Evolutionary conservation across 92 coral and sea anemone genomes (phyloP).

Genomic region (Parazoanthus darwini): DNA sequence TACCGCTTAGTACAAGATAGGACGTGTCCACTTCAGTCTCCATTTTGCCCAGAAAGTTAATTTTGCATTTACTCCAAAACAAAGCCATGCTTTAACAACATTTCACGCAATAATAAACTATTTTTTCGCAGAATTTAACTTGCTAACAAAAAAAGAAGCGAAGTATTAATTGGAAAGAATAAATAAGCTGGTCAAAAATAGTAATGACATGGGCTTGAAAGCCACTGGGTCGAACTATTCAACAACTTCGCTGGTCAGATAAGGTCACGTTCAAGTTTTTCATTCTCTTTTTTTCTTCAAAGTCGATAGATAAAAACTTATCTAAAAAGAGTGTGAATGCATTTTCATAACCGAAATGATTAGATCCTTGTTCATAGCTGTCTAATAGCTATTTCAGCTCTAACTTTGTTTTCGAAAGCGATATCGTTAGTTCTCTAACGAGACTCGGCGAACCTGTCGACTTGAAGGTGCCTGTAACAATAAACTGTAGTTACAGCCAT

Average conservation of each 20-base stretch:
- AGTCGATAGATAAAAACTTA: not conserved
- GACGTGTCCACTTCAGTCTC: not conserved
- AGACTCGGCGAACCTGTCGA: not conserved
- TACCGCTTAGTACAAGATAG: not conserved
- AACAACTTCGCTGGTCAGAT: not conserved
- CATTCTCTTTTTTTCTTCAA: not conserved
- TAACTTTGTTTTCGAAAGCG: not conserved
- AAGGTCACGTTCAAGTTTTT: not conserved
- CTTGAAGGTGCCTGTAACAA: conserved; percentile 8
- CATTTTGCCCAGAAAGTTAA: not conserved
- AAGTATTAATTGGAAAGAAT: not conserved
- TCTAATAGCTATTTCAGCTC: not conserved
- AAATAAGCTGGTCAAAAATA: not conserved
- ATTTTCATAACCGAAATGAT: not conserved
- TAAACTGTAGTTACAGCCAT: not conserved
- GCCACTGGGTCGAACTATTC: not conserved
- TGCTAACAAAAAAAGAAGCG: not conserved
- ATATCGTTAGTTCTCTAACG: not conserved
- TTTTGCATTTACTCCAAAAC: not conserved
- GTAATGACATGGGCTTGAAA: not conserved
- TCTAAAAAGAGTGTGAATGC: not conserved
- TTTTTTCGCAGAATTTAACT: not conserved
- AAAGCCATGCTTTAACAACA: not conserved
- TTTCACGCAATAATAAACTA: not conserved
- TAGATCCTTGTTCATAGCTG: not conserved